Conservation (phyloP, 2,888 invertebrate species). For the Brachynemurus nebulosus region DNA sequence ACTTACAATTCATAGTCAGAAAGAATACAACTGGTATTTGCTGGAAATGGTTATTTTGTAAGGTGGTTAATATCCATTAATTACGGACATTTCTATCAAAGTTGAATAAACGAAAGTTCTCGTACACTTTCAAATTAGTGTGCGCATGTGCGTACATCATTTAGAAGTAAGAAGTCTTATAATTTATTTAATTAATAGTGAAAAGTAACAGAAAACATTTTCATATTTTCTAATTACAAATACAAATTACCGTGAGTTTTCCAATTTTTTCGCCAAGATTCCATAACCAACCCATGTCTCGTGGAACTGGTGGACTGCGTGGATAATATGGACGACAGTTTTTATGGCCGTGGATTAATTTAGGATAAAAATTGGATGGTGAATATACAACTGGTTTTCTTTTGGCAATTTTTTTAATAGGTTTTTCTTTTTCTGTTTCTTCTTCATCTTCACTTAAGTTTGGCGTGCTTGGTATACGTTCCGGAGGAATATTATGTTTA, state of each 20-base stretch:
- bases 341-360: background rate
- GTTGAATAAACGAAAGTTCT: too few species aligned
- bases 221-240: too few species aligned
- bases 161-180: too few species aligned
- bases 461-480: background rate
- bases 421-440: background rate
- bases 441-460: background rate
- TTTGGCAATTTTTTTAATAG: background rate
- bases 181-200: too few species aligned
- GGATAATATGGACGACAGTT: background rate
- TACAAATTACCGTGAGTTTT: background rate
- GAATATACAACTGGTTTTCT: background rate
- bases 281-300: constrained; percentile 4
- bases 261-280: background rate
- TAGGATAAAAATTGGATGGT: background rate
- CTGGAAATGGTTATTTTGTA: too few species aligned
- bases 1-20: too few species aligned
- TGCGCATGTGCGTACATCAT: too few species aligned
- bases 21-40: too few species aligned
- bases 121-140: too few species aligned
- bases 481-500: background rate
- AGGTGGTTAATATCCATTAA: too few species aligned
- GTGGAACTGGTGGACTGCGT: background rate
- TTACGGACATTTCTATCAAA: too few species aligned
- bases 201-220: too few species aligned